Percentiles rank a stretch among this genome's conserved stretches.
These are phyloP conservation scores for Acromyrmex heyeri DNA, from an alignment of 1,140 invertebrate genomes.

Conservation along the genomic window DNA sequence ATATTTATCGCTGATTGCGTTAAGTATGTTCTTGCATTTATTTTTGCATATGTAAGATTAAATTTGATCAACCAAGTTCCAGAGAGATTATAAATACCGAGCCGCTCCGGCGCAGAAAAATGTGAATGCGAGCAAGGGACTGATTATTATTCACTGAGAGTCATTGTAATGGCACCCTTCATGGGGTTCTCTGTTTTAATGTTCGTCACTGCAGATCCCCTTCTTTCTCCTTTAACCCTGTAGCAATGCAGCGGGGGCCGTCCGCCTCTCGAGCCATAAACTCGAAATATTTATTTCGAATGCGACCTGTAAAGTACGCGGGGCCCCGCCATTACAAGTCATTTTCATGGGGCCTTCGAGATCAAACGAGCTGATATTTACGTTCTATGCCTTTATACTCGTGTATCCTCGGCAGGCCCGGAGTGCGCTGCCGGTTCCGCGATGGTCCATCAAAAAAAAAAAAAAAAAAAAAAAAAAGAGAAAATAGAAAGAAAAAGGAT, in stretches of 20 bases:
- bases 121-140: conserved; percentile 25
- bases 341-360: conserved; percentile 76
- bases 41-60: conserved; percentile 6
- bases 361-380: conserved; percentile 79
- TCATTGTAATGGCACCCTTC: conserved; percentile 52
- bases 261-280: conserved; percentile 74
- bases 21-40: background rate
- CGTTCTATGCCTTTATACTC: conserved; percentile 75
- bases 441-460: background rate
- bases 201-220: conserved; percentile 57
- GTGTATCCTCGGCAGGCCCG: conserved; percentile 37
- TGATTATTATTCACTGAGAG: conserved; percentile 49
- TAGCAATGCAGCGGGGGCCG: conserved; percentile 70
- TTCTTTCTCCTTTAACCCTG: background rate
- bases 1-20: background rate
- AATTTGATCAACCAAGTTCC: conserved; percentile 27
- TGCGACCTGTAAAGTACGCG: conserved; percentile 79
- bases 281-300: conserved; percentile 83
- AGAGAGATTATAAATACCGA: conserved; percentile 34
- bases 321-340: conserved; percentile 79
- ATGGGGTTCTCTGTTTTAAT: conserved; percentile 71
- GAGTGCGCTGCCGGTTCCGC: background rate
- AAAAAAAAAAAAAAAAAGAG: conserved; percentile 2
- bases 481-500: background rate
- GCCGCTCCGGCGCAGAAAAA: conserved; percentile 14